Evolutionary conservation across 64 coral and sea anemone genomes (phyloP), one percentile per base, ranked within the genome.

Genomic region (Actinia equina): DNA sequence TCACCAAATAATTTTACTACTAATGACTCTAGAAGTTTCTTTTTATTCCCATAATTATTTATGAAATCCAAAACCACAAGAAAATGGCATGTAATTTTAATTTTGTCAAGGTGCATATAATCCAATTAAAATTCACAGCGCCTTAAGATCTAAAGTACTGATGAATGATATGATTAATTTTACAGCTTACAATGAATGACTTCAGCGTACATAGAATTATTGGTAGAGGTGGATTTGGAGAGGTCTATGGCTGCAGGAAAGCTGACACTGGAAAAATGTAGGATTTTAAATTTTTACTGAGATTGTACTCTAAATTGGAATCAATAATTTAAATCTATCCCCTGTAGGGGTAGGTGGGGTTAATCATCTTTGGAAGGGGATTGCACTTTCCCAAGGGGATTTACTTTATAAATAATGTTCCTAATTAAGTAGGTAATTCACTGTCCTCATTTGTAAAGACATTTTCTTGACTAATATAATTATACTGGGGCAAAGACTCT

Each of bases 141-240:
- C 20, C 7, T 65, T n/a, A n/a, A 25, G 3, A 65, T 65, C 19
- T n/a, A 65, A 65, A 22, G 22, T n/a, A 65, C 7, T 20, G 23
- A 8, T 22, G 5, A 65, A 3, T 65, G 62, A 65, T 23, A 26
- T 37, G 11, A 14, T 83, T 83, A 57, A 53, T 71, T 93, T 84
- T 61, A 9, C 76, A 99, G 97, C 94, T 99, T 80, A 99, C 97
- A 76, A 99, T 99, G 97, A 99, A 99, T 85, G 97, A 99, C 88
- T 99, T 99, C 89, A 99, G 97, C 88, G 97, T 99, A 86, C 97
- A 99, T 84, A 95, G 97, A 95, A 99, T 99, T 85, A 99, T 99
- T 84, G 97, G 97, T 43, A 79, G 97, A 67, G 97, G 97, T 83
- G 97, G 97, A 67, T 99, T 99, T 93, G 97, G 97, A 83, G 97